Evolutionary conservation across 2,797 vertebrate genomes (phyloP).

Genomic region (Coregonus ussuriensis): DNA sequence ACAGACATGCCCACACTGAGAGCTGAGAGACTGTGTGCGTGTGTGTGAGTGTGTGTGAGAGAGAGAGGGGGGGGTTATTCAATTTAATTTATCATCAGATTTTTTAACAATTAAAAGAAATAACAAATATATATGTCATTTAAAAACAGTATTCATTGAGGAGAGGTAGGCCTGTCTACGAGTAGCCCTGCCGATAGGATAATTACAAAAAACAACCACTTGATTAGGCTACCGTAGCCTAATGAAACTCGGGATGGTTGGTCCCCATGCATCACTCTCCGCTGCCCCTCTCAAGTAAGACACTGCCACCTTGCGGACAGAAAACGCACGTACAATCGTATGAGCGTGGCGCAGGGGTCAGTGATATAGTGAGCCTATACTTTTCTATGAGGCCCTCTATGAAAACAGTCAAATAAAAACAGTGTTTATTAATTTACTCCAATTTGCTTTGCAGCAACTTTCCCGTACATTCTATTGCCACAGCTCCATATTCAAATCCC

Average conservation of each 20-base stretch:
- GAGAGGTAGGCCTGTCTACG: not conserved
- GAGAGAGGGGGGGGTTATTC: not conserved
- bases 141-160: not conserved
- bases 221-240: not conserved
- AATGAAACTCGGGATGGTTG: not conserved
- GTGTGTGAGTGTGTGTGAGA: not conserved
- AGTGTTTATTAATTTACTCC: not conserved
- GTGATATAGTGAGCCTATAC: not conserved
- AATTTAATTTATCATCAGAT: not conserved
- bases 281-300: constrained; percentile 14
- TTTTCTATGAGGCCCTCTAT: not conserved
- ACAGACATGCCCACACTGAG: constrained; percentile 31
- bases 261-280: not conserved
- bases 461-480: not conserved
- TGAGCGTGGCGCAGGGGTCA: not conserved
- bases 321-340: constrained; percentile 19
- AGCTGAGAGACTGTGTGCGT: constrained; percentile 14
- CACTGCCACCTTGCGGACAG: constrained; percentile 63
- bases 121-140: not conserved
- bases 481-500: constrained; percentile 8
- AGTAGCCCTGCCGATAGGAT: not conserved
- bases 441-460: not conserved
- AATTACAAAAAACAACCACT: not conserved
- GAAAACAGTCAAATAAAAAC: not conserved
- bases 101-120: not conserved